Evolutionary conservation across 1,140 invertebrate species (phyloP).

Genomic region (Achatina immaculata): DNA sequence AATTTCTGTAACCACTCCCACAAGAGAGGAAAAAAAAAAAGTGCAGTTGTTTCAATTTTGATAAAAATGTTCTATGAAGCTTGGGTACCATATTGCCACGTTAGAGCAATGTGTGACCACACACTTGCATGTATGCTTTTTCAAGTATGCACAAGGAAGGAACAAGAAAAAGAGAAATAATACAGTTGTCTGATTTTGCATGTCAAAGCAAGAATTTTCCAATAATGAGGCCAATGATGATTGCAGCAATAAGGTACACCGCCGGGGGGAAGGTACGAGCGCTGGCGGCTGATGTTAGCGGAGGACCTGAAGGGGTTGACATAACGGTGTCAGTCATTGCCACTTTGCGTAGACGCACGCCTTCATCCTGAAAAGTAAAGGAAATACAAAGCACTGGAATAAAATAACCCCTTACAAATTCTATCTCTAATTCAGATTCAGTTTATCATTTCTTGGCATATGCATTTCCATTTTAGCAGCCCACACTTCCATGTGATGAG

Average conservation of each 20-base stretch:
- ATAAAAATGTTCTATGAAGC: too few relatives aligned
- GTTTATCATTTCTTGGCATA: too few relatives aligned
- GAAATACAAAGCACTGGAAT: background rate
- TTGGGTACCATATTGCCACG: too few relatives aligned
- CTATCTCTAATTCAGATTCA: too few relatives aligned
- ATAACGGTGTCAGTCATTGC: slow-evolving; percentile 76
- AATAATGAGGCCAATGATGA: slow-evolving; percentile 72
- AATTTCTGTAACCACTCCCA: too few relatives aligned
- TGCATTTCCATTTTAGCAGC: too few relatives aligned
- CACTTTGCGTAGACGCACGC: slow-evolving; percentile 74
- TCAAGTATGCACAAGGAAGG: background rate
- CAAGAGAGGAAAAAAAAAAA: too few relatives aligned
- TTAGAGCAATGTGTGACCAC: background rate
- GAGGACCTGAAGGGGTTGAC: slow-evolving; percentile 57
- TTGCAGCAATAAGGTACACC: slow-evolving; percentile 69
- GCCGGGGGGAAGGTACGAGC: slow-evolving; percentile 63
- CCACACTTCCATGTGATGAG: too few relatives aligned
- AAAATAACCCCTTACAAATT: too few relatives aligned
- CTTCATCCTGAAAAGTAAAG: slow-evolving; percentile 68
- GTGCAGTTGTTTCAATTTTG: too few relatives aligned
- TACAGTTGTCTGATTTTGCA: background rate
- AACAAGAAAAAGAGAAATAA: slow-evolving; percentile 16
- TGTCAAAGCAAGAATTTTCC: slow-evolving; percentile 72
- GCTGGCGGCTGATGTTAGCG: slow-evolving; percentile 48
- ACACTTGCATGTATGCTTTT: background rate